phyloP scores from a whole-genome alignment of 2,888 invertebrate species.

The Hirtodrosophila cameraria region DNA sequence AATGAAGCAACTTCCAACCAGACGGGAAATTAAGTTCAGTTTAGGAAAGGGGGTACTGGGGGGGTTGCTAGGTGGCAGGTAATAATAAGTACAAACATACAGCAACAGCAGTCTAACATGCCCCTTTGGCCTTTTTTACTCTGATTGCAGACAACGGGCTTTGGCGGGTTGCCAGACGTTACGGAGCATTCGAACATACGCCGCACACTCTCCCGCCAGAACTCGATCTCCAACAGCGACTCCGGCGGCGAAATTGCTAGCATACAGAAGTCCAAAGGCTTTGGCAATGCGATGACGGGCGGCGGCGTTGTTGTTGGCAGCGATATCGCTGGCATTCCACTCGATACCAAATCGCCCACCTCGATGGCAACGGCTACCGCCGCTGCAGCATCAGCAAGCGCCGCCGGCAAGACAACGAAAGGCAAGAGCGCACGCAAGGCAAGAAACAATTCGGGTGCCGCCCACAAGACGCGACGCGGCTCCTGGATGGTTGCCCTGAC shows the following conservation, averaged over 20 bases:
- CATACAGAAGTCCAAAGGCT: slow-evolving; percentile 83
- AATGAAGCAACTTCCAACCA: slow-evolving; percentile 66
- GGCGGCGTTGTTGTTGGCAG: slow-evolving; percentile 71
- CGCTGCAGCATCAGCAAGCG: slow-evolving; percentile 37
- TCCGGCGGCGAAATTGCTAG: slow-evolving; percentile 83
- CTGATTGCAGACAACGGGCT: slow-evolving; percentile 82
- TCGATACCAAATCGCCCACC: slow-evolving; percentile 75
- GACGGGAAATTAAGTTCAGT: no score
- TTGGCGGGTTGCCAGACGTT: slow-evolving; percentile 84
- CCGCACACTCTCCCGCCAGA: slow-evolving; percentile 83
- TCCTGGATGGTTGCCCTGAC: slow-evolving; percentile 82
- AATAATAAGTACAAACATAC: slow-evolving; percentile 24
- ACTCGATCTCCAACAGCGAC: slow-evolving; percentile 83
- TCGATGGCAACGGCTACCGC: slow-evolving; percentile 52
- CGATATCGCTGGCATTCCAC: slow-evolving; percentile 69
- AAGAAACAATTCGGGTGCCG: slow-evolving; percentile 36
- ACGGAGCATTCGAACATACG: slow-evolving; percentile 84
- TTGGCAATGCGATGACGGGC: slow-evolving; percentile 70
- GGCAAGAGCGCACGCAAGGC: slow-evolving; percentile 59
- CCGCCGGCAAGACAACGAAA: slow-evolving; percentile 56
- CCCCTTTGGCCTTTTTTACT: slow-evolving; percentile 3
- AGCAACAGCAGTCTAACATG: slow-evolving; percentile 20
- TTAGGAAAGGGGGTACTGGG: background rate
- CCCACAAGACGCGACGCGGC: slow-evolving; percentile 74
- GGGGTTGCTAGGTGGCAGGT: slow-evolving; percentile 29